Percentiles rank a stretch among this genome's conserved stretches.
Evolutionary conservation across 1,140 invertebrate species (phyloP).

Genomic region (Doryteuthis pealeii): DNA sequence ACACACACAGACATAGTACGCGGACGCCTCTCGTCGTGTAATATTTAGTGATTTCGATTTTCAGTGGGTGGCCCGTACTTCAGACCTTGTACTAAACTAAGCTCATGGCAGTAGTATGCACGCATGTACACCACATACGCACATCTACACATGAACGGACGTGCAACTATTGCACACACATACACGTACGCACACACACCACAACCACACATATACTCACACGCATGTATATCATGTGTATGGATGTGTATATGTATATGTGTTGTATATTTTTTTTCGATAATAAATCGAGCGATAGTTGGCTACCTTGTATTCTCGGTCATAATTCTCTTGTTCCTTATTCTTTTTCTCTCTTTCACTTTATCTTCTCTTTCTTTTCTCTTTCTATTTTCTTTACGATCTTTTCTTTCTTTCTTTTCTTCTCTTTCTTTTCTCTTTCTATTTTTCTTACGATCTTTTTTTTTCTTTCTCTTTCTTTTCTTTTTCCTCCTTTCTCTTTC

Average conservation of each 20-base stretch:
- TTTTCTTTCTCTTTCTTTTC: not conserved
- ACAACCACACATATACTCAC: not conserved
- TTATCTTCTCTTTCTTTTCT: not conserved
- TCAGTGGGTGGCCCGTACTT: too few relatives aligned
- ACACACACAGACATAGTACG: too few relatives aligned
- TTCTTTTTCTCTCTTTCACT: slow-evolving; percentile 1
- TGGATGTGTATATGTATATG: too few relatives aligned
- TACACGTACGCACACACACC: not conserved
- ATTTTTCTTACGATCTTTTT: not conserved
- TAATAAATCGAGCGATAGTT: too few relatives aligned
- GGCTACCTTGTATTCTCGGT: too few relatives aligned
- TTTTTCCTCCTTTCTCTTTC: not conserved
- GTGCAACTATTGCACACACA: not conserved
- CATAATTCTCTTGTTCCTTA: too few relatives aligned
- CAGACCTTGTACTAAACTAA: too few relatives aligned
- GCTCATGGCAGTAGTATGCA: not conserved
- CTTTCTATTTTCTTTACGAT: too few relatives aligned
- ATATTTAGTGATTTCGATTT: too few relatives aligned
- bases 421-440: not conserved
- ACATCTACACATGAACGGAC: not conserved
- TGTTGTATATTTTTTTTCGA: too few relatives aligned
- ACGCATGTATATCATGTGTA: too few relatives aligned
- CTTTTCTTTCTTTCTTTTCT: not conserved
- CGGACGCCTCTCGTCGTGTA: too few relatives aligned
- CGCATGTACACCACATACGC: not conserved